Conservation (phyloP, 2,888 invertebrate species). For the Strigamia crassipes region DNA sequence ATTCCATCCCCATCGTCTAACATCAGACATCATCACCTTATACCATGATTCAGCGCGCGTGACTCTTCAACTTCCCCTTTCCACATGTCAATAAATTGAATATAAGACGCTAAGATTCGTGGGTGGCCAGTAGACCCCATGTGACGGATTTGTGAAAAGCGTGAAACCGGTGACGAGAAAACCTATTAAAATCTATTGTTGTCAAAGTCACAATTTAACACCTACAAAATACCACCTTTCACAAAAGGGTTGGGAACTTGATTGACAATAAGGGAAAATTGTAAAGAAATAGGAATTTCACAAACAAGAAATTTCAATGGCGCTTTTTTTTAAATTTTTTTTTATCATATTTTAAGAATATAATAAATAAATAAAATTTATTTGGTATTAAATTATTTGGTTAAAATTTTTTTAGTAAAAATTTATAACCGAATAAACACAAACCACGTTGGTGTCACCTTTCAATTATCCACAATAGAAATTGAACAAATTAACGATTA, state of each 20-base stretch:
- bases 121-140: constrained; percentile 9
- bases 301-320: neutral
- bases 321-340: no score
- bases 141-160: constrained; percentile 30
- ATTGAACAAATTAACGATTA: neutral
- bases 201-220: constrained; percentile 37
- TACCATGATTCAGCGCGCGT: constrained; percentile 40
- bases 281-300: neutral
- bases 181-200: constrained; percentile 10
- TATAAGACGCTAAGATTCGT: constrained; percentile 25
- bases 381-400: no score
- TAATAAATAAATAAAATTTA: no score
- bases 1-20: neutral
- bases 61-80: constrained; percentile 26
- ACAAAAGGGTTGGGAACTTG: constrained; percentile 7
- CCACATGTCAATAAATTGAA: constrained; percentile 28
- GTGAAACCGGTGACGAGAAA: constrained; percentile 39
- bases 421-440: neutral
- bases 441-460: neutral
- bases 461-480: neutral
- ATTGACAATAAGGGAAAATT: constrained; percentile 2
- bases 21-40: constrained; percentile 20
- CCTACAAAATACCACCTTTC: neutral
- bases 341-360: no score
- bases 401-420: neutral